phyloP scores from a whole-genome alignment of 2,113 vertebrate genomes.

The Nymphicus hollandicus region DNA sequence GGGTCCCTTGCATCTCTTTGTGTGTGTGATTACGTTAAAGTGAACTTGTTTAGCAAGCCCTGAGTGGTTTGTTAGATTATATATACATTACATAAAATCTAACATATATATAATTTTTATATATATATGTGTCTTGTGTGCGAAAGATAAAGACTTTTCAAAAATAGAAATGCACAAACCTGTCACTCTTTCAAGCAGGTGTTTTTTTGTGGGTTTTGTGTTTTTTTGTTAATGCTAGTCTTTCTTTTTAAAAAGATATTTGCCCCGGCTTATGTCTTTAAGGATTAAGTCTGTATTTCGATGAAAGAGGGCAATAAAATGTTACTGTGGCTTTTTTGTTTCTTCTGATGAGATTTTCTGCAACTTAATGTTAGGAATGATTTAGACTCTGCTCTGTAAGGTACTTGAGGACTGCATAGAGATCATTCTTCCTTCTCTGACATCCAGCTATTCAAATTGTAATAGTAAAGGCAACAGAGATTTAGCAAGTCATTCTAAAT shows the following conservation, averaged over 20 bases:
- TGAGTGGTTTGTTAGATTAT: neutral
- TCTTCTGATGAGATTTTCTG: neutral
- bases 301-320: neutral
- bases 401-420: neutral
- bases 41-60: neutral
- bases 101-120: neutral
- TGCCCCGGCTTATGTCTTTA: neutral
- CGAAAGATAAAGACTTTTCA: neutral
- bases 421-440: neutral
- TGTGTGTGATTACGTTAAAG: neutral
- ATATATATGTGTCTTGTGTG: rapidly evolving
- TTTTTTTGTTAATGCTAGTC: neutral
- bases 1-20: neutral
- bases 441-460: neutral
- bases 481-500: neutral
- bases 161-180: neutral
- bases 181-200: neutral
- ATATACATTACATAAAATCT: neutral
- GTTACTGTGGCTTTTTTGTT: neutral
- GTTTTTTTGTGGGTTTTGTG: too few relatives aligned
- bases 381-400: neutral
- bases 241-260: neutral
- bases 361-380: neutral
- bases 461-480: neutral
- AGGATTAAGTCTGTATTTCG: neutral